Evolutionary conservation across 2,113 vertebrate species (phyloP).

Genomic region (Illadopsis cleaveri): DNA sequence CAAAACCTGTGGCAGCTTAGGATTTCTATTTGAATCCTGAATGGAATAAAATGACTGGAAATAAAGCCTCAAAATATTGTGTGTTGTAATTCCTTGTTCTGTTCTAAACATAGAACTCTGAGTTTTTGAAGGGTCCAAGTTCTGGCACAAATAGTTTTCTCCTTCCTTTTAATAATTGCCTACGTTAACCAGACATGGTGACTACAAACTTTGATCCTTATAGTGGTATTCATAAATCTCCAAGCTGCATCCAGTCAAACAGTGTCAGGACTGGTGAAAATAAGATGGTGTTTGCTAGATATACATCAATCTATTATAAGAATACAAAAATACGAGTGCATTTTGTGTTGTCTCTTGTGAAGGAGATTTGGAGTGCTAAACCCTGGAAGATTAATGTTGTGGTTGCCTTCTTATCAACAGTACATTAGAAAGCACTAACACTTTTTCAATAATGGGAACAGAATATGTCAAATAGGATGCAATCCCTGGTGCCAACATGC

Average conservation of each 20-base stretch:
- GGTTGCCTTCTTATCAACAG: not conserved
- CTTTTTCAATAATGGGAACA: not conserved
- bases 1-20: constrained; percentile 33
- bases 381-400: not conserved
- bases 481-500: not conserved
- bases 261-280: not conserved
- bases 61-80: constrained; percentile 45
- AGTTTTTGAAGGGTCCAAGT: constrained; percentile 12
- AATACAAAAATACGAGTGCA: not conserved
- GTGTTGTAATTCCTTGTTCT: constrained; percentile 42
- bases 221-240: not conserved
- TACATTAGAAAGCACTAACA: not conserved
- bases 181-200: not conserved
- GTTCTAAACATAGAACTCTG: constrained; percentile 35
- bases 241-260: not conserved
- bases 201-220: not conserved
- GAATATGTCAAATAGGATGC: not conserved
- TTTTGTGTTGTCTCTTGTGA: not conserved
- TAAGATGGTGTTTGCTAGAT: not conserved
- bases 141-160: not conserved
- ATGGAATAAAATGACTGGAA: constrained; percentile 53
- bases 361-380: not conserved
- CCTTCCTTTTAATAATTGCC: not conserved
- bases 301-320: not conserved
- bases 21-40: constrained; percentile 50